Conservation (phyloP, 2,888 invertebrate genomes). For the Drosophila suboccidentalis region DNA sequence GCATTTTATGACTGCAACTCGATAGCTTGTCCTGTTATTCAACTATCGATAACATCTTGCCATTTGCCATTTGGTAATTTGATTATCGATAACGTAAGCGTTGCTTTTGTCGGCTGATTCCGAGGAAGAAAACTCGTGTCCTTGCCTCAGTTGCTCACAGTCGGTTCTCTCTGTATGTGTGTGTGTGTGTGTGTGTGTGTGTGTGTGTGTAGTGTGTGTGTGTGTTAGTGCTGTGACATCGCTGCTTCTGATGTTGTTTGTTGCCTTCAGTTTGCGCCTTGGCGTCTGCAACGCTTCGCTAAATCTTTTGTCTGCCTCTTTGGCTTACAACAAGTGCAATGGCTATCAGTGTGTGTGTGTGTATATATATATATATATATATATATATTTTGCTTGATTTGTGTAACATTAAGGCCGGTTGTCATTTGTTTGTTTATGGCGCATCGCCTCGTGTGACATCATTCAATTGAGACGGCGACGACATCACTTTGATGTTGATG, state of each 20-base stretch:
- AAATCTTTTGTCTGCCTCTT: conserved; percentile 61
- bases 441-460: conserved; percentile 63
- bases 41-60: conserved; percentile 20
- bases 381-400: conserved; percentile 39
- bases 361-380: conserved; percentile 9
- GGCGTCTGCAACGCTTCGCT: conserved; percentile 52
- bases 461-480: conserved; percentile 60
- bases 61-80: neutral
- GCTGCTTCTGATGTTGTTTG: conserved; percentile 11
- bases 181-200: conserved; percentile 6
- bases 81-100: conserved; percentile 29
- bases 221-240: conserved; percentile 27
- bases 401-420: conserved; percentile 42
- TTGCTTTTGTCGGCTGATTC: conserved; percentile 29
- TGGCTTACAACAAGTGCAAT: conserved; percentile 57
- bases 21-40: neutral
- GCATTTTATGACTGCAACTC: neutral
- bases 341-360: conserved; percentile 3
- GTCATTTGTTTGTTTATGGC: conserved; percentile 60
- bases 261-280: conserved; percentile 29
- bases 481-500: conserved; percentile 44
- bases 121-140: conserved; percentile 9
- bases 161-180: neutral
- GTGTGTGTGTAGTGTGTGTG: conserved; percentile 8
- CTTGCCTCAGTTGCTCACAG: conserved; percentile 12